Base-by-base conservation (phyloP, 2,113 vertebrate species). In the Carassius gibelio region DNA sequence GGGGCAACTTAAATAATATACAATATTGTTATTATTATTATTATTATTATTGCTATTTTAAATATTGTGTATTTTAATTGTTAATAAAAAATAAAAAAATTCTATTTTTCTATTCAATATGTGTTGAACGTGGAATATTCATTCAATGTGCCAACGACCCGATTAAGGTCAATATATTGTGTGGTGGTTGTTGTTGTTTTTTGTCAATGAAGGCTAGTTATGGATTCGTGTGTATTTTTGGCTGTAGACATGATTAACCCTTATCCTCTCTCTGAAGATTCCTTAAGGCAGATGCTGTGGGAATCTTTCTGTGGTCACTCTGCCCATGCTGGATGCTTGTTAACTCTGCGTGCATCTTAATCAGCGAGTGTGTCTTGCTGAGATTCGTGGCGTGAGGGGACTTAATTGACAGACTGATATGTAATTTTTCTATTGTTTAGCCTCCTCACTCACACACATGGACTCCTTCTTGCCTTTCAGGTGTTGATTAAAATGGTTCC, bases 371-470 rank as follows among this genome's bases (percentile, higher is more conserved):
- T 48, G 55, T 82, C 5, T 64, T 82, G n/a, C 64, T 69, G 59
- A 6, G 57, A 15, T 48, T 42, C 66, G 21, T 38, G 82, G 36
- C 45, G 23, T 62, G 64, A 83, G 74, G 55, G 38, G 8, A 61
- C 75, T 3, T 61, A 77, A 30, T 71, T 76, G 62, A 81, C 34
- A 80, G 82, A 86, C 68, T 86, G 75, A 83, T 86, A 42, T 64
- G 19, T 78, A 61, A 38, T 64, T 78, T 38, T 6, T 68, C 55
- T 42, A 42, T 38, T 82, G 78, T 81, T 62, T 83, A 45, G 42
- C 80, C 66, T 23, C 34, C 68, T 15, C 21, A 59, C 9, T 50
- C 7, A 45, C n/a, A 48, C 59, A 80, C 36, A 62, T 19, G 3
- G 2, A 59, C 30, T 52, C 66, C 21, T 34, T 2, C 19, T 50